phyloP scores from a whole-genome alignment of 2,888 invertebrate species.

The Oxyteleia sp. region DNA sequence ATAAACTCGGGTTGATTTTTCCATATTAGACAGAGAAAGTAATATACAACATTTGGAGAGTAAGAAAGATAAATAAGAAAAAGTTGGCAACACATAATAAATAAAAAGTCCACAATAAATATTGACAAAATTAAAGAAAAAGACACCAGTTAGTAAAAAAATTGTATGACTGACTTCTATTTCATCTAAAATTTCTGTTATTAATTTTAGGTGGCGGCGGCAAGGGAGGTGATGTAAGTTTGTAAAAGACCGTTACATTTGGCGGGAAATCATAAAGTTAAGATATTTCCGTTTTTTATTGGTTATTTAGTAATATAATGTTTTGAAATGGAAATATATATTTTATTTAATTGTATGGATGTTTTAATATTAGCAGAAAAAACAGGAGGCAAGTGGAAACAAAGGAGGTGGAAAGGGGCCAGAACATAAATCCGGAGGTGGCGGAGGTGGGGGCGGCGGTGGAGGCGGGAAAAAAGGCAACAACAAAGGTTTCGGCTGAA shows the following conservation, averaged over 20 bases:
- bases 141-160: too few species aligned
- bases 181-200: constrained; percentile 34
- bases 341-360: not conserved
- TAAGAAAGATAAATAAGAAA: too few species aligned
- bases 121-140: too few species aligned
- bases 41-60: too few species aligned
- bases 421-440: constrained; percentile 9
- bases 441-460: constrained; percentile 9
- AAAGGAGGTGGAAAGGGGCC: constrained; percentile 7
- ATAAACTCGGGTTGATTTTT: too few species aligned
- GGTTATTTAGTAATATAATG: too few species aligned
- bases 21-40: too few species aligned
- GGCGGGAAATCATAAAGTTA: not conserved
- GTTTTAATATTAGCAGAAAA: not conserved
- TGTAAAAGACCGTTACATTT: constrained; percentile 28
- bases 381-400: constrained; percentile 17
- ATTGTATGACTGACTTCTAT: too few species aligned
- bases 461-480: constrained; percentile 6
- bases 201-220: constrained; percentile 76
- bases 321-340: too few species aligned
- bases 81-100: too few species aligned
- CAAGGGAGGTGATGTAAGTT: constrained; percentile 78
- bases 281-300: constrained; percentile 1
- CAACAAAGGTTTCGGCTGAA: not conserved
- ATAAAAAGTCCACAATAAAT: too few species aligned